Base-by-base conservation (phyloP, 2,888 invertebrate species). In the Pyrochroa serraticornis region DNA sequence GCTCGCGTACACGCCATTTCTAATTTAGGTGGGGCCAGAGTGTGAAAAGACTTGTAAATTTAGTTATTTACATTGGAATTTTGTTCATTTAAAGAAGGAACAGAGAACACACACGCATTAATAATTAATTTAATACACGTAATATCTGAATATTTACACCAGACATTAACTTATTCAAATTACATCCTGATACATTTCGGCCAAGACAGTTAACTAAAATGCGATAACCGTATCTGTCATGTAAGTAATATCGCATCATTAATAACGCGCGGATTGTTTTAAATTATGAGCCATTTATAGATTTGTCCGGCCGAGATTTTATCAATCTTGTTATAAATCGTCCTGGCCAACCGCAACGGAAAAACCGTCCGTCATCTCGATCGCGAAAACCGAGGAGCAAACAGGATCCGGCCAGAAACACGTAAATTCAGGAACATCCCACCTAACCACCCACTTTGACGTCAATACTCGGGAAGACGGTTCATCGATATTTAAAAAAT, bases 161-260 rank as follows among this genome's bases (percentile, higher is more conserved):
- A 35, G 34, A 42, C 49, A 34, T 41, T 49, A 36, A 14, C 44
- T 52, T 52, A 52, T 52, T 41, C 31, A 41, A 53, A 46, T 53
- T 39, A 46, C 45, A 45, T 53, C 30, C 47, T 38, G 47, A 47
- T 47, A 47, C 47, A 38, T 47, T 53, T 46, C 12, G 35, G 52
- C 52, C 10, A 44, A 44, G 52, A 52, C 44, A 52, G 52, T 52
- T 46, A 53, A 53, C 53, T 46, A 41, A 53, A 53, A 53, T 42
- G 32, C 52, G 53, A 58, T 53, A 58, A 58, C 53, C 53, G 39
- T 47, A 32, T 43, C 53, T 58, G 58, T 58, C 58, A 48, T 58
- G 52, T 53, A 53, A 58, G 48, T 58, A 44, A 48, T 51, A 47
- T 44, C 31, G 13, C 39, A 48, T 58, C 58, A 58, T 58, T 58